Base-by-base conservation (phyloP, 2,888 invertebrate genomes). In the Hirtodrosophila duncani region DNA sequence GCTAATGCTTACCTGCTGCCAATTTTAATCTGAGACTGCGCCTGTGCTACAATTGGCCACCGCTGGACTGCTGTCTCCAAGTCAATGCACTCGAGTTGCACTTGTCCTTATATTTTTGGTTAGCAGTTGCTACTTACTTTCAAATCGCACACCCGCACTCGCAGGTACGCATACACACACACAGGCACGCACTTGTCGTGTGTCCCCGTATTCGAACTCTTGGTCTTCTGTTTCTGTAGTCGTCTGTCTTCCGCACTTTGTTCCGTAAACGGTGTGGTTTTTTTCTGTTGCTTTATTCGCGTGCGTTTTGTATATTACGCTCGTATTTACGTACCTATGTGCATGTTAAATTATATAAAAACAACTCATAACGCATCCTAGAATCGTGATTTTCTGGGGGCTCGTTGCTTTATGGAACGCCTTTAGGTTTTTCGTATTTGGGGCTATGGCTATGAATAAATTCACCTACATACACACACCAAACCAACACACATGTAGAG, bases 101-200 rank as follows among this genome's bases (percentile, higher is more conserved):
- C 29, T 27, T 41, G 49, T 10, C 36, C 24, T 56, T 59, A 69
- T 62, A 77, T 72, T 72, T 72, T 74, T 72, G 71, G 78, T 77
- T 72, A 72, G 62, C 78, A 67, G 70, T 74, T 67, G 70, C 78
- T 49, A 52, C 50, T 74, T 72, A n/a, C n/a, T n/a, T n/a, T n/a
- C n/a, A n/a, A n/a, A n/a, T n/a, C n/a, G n/a, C n/a, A n/a, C n/a
- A n/a, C n/a, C n/a, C n/a, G n/a, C 77, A 63, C 66, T 48, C 63
- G 45, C 55, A 50, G 33, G 33, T 46, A 51, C 57, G 30, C 27
- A 24, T 37, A 33, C 39, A 18, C 27, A 20, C 36, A 37, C 33
- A 46, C 41, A 48, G 53, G 46, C 31, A 45, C 37, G 23, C 30
- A 56, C 37, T 27, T 23, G n/a, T 36, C 10, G n/a, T n/a, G n/a